These are phyloP conservation scores for Samia ricini DNA, from an alignment of 1,140 invertebrate species.

Conservation along the genomic window DNA sequence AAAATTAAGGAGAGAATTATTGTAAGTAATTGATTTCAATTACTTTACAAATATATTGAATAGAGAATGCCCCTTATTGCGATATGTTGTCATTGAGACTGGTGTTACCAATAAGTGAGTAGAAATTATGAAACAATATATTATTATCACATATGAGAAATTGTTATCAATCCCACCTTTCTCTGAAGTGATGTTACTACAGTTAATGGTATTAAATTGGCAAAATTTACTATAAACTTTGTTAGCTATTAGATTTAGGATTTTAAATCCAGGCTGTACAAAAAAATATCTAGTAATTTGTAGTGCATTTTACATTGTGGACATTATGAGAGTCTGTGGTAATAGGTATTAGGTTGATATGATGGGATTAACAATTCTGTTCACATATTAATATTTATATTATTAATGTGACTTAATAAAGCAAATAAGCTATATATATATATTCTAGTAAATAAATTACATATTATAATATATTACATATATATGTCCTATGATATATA, in stretches of 20 bases:
- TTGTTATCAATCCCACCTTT: background rate
- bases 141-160: background rate
- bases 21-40: slow-evolving; percentile 30
- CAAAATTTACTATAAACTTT: slow-evolving; percentile 61
- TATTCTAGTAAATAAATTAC: too few relatives aligned
- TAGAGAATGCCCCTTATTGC: slow-evolving; percentile 34
- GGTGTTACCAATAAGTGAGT: slow-evolving; percentile 58
- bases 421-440: background rate
- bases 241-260: slow-evolving; percentile 72
- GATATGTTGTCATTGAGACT: slow-evolving; percentile 52
- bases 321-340: slow-evolving; percentile 62
- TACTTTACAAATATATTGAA: slow-evolving; percentile 42
- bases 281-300: slow-evolving; percentile 71
- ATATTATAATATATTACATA: slow-evolving; percentile 17
- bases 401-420: background rate
- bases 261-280: slow-evolving; percentile 72
- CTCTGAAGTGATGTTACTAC: slow-evolving; percentile 21
- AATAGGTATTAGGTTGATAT: slow-evolving; percentile 63
- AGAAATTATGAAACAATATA: background rate
- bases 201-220: slow-evolving; percentile 35
- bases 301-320: slow-evolving; percentile 72
- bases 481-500: too few relatives aligned
- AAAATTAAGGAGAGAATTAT: slow-evolving; percentile 38
- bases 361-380: slow-evolving; percentile 45
- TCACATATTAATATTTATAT: slow-evolving; percentile 30